Evolutionary conservation across 2,888 invertebrate genomes (phyloP).

Genomic region (Lordiphosa andalusiaca): DNA sequence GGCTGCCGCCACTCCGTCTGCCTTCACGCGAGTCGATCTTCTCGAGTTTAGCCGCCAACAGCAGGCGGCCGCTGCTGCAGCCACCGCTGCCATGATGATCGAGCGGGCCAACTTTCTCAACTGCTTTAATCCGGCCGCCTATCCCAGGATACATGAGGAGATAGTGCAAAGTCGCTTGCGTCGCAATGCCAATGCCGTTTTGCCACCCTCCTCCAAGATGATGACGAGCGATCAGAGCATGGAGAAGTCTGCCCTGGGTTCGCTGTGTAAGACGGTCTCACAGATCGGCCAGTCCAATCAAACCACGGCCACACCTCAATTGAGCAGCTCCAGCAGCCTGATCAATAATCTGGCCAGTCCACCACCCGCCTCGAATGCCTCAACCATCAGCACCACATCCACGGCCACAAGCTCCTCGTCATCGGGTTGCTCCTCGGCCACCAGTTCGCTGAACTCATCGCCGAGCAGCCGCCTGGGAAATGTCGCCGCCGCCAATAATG

Average conservation of each 20-base stretch:
- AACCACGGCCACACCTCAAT: constrained; percentile 33
- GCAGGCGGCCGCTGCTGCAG: constrained; percentile 77
- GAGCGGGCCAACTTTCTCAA: constrained; percentile 79
- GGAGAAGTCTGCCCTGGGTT: constrained; percentile 84
- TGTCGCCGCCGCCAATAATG: constrained; percentile 49
- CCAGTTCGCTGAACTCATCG: constrained; percentile 66
- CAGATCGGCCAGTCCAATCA: constrained; percentile 82
- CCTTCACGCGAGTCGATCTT: constrained; percentile 79
- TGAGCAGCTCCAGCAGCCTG: constrained; percentile 42
- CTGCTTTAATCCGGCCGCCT: constrained; percentile 79
- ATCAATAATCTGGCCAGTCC: constrained; percentile 54
- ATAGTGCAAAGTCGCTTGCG: constrained; percentile 78
- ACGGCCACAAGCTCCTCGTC: constrained; percentile 60
- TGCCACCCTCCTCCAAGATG: constrained; percentile 56
- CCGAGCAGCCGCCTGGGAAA: constrained; percentile 62
- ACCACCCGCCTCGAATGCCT: constrained; percentile 59
- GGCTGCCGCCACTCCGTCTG: constrained; percentile 73
- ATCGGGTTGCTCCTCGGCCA: constrained; percentile 64
- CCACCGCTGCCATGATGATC: constrained; percentile 79
- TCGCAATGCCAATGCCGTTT: constrained; percentile 51
- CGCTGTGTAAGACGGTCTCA: constrained; percentile 86
- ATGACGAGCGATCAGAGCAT: constrained; percentile 36
- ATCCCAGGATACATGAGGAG: constrained; percentile 80
- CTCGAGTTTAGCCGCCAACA: constrained; percentile 79
- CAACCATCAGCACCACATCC: constrained; percentile 61